Evolutionary conservation across 2,113 vertebrate species (phyloP).

Genomic region (Corvus hawaiiensis): DNA sequence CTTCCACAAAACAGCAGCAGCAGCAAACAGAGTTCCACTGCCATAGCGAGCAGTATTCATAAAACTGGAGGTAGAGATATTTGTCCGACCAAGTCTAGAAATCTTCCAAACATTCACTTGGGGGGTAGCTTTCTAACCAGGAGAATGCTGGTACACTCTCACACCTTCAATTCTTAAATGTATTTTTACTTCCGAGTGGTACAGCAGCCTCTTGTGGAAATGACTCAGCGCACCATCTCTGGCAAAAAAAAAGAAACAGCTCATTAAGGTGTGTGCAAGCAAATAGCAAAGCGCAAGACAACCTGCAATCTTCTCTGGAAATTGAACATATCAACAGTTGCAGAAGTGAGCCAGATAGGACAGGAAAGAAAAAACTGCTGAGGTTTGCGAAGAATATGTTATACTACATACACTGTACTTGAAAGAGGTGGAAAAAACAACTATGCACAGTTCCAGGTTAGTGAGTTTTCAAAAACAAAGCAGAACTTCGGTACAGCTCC

Average conservation of each 20-base stretch:
- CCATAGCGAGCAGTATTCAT: constrained; percentile 66
- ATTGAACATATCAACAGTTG: not conserved
- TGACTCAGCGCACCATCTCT: constrained; percentile 54
- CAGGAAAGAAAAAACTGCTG: not conserved
- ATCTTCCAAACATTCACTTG: constrained; percentile 19
- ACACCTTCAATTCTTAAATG: not conserved
- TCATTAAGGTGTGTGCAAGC: not conserved
- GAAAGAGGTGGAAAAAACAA: not conserved
- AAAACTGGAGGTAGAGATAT: constrained; percentile 51
- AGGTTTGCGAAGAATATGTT: not conserved
- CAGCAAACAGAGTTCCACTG: constrained; percentile 65
- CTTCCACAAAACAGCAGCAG: constrained; percentile 71
- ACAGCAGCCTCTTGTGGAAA: not conserved
- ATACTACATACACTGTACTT: not conserved
- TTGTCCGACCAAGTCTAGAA: not conserved
- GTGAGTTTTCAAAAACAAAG: constrained; percentile 18
- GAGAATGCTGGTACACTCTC: not conserved
- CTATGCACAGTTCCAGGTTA: constrained; percentile 34
- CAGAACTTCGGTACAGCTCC: not conserved
- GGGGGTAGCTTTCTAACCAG: constrained; percentile 12
- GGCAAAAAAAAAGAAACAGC: constrained; percentile 49
- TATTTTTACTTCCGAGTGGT: not conserved
- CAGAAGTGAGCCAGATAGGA: not conserved
- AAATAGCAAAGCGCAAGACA: not conserved
- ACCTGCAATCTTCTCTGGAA: not conserved